Conservation (phyloP, 2,113 vertebrate species). For the Macroglossus sobrinus region DNA sequence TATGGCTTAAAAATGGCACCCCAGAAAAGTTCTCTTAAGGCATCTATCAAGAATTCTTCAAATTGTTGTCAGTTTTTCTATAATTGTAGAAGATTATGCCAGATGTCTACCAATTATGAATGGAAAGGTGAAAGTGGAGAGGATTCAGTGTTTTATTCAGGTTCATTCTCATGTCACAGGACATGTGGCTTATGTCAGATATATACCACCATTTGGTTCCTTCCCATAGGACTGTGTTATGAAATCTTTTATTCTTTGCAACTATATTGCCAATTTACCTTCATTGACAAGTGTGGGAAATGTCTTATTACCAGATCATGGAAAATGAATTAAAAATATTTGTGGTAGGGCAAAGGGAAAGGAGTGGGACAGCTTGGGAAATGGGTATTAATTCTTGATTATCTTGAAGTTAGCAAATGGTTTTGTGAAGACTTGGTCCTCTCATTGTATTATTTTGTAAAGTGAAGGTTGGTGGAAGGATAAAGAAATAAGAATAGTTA, state of each 20-base stretch:
- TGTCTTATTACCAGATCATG: background rate
- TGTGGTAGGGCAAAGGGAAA: background rate
- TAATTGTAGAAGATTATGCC: background rate
- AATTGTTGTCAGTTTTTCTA: background rate
- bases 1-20: background rate
- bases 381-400: background rate
- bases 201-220: background rate
- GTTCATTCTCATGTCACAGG: background rate
- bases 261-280: conserved; percentile 8
- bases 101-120: background rate
- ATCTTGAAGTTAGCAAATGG: conserved; percentile 13
- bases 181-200: background rate
- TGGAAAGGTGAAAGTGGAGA: background rate
- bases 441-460: conserved; percentile 32
- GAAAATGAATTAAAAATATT: conserved; percentile 22
- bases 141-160: background rate
- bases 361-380: background rate
- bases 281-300: background rate
- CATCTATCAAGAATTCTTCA: background rate
- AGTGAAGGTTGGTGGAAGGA: background rate
- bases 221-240: background rate
- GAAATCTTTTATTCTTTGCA: background rate
- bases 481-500: background rate
- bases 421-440: conserved; percentile 11
- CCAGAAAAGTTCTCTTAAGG: conserved; percentile 5